phyloP scores from a whole-genome alignment of 2,113 vertebrate genomes.

The Etheostoma spectabile region DNA sequence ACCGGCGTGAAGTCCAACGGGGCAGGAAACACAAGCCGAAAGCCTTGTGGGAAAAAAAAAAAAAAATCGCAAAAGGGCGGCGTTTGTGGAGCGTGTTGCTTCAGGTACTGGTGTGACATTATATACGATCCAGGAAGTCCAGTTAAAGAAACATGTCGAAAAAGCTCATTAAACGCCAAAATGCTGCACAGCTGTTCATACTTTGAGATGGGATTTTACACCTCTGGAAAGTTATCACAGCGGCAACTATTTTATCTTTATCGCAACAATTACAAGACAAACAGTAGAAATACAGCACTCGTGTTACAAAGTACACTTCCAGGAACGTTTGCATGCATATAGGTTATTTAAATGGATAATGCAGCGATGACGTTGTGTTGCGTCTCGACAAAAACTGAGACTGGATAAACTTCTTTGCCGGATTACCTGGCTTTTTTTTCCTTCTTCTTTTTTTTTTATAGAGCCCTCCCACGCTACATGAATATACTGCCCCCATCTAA shows the following conservation, averaged over 20 bases:
- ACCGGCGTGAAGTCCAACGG: neutral
- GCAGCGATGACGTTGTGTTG: too few species aligned
- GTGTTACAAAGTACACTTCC: neutral
- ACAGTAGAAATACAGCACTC: neutral
- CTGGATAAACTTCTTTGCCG: too few species aligned
- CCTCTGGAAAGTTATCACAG: neutral
- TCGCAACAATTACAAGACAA: neutral
- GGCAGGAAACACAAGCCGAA: neutral
- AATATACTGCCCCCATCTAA: too few species aligned
- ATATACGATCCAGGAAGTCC: conserved; percentile 24
- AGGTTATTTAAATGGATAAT: conserved; percentile 1
- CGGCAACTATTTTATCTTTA: conserved; percentile 7
- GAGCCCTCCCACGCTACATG: too few species aligned
- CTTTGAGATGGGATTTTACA: neutral
- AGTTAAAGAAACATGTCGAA: conserved; percentile 10
- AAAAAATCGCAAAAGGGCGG: neutral
- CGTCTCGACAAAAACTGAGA: too few species aligned
- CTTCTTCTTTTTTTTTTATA: too few species aligned
- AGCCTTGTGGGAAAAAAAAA: neutral
- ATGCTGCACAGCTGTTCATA: conserved; percentile 1
- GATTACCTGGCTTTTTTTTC: too few species aligned
- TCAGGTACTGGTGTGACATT: neutral
- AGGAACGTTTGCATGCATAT: neutral
- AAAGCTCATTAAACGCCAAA: neutral
- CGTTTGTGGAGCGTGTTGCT: neutral